Evolutionary conservation across 2,113 vertebrate genomes (phyloP), one percentile per base, ranked within the genome.

Genomic region (Psilopogon haemacephalus): DNA sequence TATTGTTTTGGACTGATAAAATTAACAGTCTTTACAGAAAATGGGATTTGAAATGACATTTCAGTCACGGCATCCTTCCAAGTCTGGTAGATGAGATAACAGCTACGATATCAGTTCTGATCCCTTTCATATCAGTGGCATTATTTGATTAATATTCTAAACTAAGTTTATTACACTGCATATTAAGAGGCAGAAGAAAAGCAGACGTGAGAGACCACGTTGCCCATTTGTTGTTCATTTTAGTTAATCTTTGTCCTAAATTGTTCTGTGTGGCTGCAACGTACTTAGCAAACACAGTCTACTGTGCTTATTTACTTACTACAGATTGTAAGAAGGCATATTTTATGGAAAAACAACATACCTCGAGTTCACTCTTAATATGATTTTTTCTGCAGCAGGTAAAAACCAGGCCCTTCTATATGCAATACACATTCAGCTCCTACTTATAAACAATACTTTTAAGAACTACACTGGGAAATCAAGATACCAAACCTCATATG

Each of bases 1-100:
- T 50, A 46, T 88, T 76, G 93, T 86, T 86, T 91, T 74, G 74
- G 64, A 64, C 60, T 96, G 79, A 94, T 74, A 92, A 93, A 94
- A 93, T 84, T 72, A 92, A 87, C 24, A 56, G 46, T 58, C 32
- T 55, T 68, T 85, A 88, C 46, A 73, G 92, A 87, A 95, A 86
- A 88, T 20, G 50, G 68, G 77, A 96, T 92, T 78, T 93, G 70
- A 52, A 87, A 59, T 24, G 46, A 73, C 58, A 71, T 91, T 85
- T 95, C 88, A 78, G 44, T 46, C 80, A 93, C 1, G 0, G 14
- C 64, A 84, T 82, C 16, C 81, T 81, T 71, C 54, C 9, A 72
- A 89, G 38, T 37, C 75, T 73, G 38, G 56, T 60, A 89, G 42
- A 84, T 56, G 37, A 85, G 38, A 85, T 46, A 68, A 73, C 6